A percentile compares a stretch with the other conserved stretches of the same genome.
phyloP scores from a whole-genome alignment of 2,113 vertebrate genomes.

The Psammodynastes pulverulentus region DNA sequence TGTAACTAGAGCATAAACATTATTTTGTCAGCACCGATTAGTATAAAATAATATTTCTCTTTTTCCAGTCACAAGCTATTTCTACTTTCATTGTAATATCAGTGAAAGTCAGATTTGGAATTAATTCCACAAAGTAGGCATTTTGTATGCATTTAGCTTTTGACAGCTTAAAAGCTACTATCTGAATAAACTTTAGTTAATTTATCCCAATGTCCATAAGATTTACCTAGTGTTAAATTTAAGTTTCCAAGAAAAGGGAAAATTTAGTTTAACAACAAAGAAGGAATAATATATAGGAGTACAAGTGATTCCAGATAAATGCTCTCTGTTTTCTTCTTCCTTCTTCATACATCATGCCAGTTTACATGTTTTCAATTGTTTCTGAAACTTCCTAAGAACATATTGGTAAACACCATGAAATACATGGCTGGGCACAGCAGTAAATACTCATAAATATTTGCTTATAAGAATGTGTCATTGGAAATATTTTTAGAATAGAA shows the following conservation, averaged over 20 bases:
- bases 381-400: not conserved
- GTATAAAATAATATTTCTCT: not conserved
- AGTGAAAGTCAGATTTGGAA: not conserved
- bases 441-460: not conserved
- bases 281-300: not conserved
- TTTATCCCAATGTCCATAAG: not conserved
- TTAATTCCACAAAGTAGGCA: not conserved
- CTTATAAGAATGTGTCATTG: not conserved
- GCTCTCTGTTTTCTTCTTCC: not conserved
- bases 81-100: not conserved
- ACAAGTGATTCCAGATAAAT: not conserved
- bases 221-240: not conserved
- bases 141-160: not conserved
- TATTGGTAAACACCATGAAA: not conserved
- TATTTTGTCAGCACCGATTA: not conserved
- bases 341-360: not conserved
- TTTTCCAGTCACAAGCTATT: not conserved
- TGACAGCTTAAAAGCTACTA: not conserved
- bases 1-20: not conserved
- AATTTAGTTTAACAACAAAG: not conserved
- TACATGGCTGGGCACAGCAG: not conserved
- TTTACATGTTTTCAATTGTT: not conserved
- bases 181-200: not conserved
- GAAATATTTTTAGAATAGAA: not conserved
- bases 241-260: not conserved